A percentile compares a stretch with the other conserved stretches of the same genome.
Evolutionary conservation across 2,888 invertebrate genomes (phyloP).

Genomic region (Mongoloraphidia duomilia): DNA sequence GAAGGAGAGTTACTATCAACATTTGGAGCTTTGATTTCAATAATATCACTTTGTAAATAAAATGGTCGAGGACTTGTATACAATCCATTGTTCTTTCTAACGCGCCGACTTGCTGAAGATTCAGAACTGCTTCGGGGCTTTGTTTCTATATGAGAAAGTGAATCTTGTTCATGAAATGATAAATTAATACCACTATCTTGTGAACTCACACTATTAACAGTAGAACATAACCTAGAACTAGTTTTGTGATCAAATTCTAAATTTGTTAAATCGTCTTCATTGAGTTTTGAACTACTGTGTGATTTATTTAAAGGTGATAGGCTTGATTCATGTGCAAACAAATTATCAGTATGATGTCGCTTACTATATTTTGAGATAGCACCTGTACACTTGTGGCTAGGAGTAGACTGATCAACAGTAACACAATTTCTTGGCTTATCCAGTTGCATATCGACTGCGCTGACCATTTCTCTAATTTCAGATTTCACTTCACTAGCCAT

Average conservation of each 20-base stretch:
- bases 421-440: slow-evolving; percentile 8
- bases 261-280: slow-evolving; percentile 41
- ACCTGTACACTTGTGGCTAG: slow-evolving; percentile 20
- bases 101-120: slow-evolving; percentile 21
- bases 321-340: slow-evolving; percentile 23
- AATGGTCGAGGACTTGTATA: slow-evolving; percentile 2
- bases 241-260: slow-evolving; percentile 34
- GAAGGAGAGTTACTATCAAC: background rate
- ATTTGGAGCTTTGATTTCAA: background rate
- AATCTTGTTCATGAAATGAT: slow-evolving; percentile 53
- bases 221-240: slow-evolving; percentile 44
- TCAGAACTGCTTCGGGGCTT: slow-evolving; percentile 26
- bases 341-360: slow-evolving; percentile 20
- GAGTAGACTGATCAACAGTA: slow-evolving; percentile 24
- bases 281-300: slow-evolving; percentile 38
- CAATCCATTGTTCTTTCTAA: slow-evolving; percentile 16
- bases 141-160: slow-evolving; percentile 9
- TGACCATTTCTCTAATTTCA: slow-evolving; percentile 59
- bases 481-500: slow-evolving; percentile 69
- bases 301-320: slow-evolving; percentile 34
- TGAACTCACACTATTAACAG: slow-evolving; percentile 55
- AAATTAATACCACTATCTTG: slow-evolving; percentile 68
- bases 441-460: slow-evolving; percentile 45
- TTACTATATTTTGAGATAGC: slow-evolving; percentile 16
- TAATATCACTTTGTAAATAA: slow-evolving; percentile 6